Base-by-base conservation (phyloP, 2,888 invertebrate genomes). In the Cristatella mucedo region DNA sequence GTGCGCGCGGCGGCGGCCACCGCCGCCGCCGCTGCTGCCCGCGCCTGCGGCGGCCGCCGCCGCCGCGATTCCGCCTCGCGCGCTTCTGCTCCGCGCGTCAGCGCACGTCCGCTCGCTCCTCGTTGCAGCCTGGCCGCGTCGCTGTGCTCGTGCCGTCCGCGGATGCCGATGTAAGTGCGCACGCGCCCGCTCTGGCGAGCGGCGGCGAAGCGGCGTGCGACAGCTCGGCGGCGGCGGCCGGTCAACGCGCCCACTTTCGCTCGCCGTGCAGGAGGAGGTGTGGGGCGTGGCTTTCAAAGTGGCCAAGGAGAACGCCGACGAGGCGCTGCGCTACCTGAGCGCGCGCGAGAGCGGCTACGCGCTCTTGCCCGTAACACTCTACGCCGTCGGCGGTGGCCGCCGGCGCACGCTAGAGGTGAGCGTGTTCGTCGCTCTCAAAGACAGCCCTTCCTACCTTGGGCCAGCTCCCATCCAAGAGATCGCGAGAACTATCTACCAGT, bases 281-380 rank as follows among this genome's bases (percentile, higher is more conserved):
- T 91, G 85, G 78, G 93, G 93, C 2, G 72, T 89, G n/a, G 89
- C 89, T 0, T 93, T 87, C 63, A 77, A 81, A 67, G 84, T 95
- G 53, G 74, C 74, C 4, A 63, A 72, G 0, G 67, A 74, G 34
- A 75, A 86, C 45, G 73, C 55, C 16, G 53, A 56, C 6, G 62
- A 71, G 45, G 87, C 91, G 0, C 72, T 80, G 1, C 70, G 75
- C 38, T 82, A 91, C 60, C 70, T 95, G 49, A 89, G 93, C 61
- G 79, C 74, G 56, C 71, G 93, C 54, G 93, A 95, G 67, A 86
- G 83, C 64, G 93, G 93, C 7, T 95, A 95, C 59, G 70, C 76
- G 39, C 75, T 79, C 50, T 74, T 72, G 57, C 69, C 66, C 4
- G 74, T 82, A 1, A 68, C 70, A 40, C 93, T 93, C 61, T 69